phyloP scores from a whole-genome alignment of 2,888 invertebrate genomes.

The Chaetogeoica ovagalla region DNA sequence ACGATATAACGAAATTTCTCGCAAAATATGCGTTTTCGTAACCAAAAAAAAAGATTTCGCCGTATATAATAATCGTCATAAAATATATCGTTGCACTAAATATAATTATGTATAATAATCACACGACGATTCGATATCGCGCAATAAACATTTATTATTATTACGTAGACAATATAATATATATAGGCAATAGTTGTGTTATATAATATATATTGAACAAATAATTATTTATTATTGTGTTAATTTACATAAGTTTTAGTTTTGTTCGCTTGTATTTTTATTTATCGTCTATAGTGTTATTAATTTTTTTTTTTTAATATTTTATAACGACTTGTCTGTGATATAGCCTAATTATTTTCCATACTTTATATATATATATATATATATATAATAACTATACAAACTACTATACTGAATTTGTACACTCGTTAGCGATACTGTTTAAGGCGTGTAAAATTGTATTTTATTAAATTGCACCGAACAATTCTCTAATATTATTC shows the following conservation, averaged over 20 bases:
- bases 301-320: constrained; percentile 23
- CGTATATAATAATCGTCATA: too few species aligned
- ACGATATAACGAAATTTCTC: too few species aligned
- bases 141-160: not conserved
- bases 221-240: constrained; percentile 8
- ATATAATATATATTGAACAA: constrained; percentile 14
- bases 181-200: not conserved
- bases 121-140: too few species aligned
- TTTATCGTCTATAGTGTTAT: constrained; percentile 19
- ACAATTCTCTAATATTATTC: not conserved
- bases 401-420: constrained; percentile 17
- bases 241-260: not conserved
- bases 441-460: constrained; percentile 45
- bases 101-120: too few species aligned
- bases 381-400: constrained; percentile 11
- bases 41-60: too few species aligned
- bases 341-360: constrained; percentile 37
- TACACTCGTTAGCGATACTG: constrained; percentile 37
- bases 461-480: constrained; percentile 42
- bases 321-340: constrained; percentile 44
- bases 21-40: too few species aligned
- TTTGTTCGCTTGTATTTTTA: constrained; percentile 17
- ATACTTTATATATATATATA: not conserved
- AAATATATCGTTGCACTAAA: too few species aligned
- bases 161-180: not conserved